Evolutionary conservation across 1,140 invertebrate genomes (phyloP), one percentile per base, ranked within the genome.

Genomic region (Hylaeus anthracinus): DNA sequence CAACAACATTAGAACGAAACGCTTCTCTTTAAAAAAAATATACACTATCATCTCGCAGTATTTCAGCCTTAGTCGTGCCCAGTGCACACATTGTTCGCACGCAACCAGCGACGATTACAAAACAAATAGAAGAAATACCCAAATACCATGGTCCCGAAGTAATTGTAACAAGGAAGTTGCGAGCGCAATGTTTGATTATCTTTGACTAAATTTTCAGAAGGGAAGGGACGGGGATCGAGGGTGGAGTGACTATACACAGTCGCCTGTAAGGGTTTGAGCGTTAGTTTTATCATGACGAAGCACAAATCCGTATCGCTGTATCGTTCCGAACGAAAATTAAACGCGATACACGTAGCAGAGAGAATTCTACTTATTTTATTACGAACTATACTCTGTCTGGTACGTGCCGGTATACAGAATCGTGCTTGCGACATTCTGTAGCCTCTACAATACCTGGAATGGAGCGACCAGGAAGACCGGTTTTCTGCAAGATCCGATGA

Each of bases 391-490:
- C 45, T 48, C 64, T 45, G 58, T 60, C 65, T 37, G 66, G 43
- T 66, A 66, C 66, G 60, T 64, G 76, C 15, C 3, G 45, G 39
- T 58, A 61, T 60, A 79, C 67, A 71, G 71, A 85, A 71, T 75
- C 61, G 71, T 86, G 85, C 80, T 86, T 72, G 41, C 83, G 70
- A 85, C 83, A 86, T 72, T 81, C 79, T 76, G 79, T 87, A 87
- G 85, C 85, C 85, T 87, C 85, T 87, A 81, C 41, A 71, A 86
- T 74, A 86, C 75, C 72, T 83, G 81, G 61, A 80, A 77, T 73
- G 63, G 69, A 69, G 56, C 60, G 72, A 67, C 81, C 81, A 67
- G 56, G 67, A 79, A 60, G 72, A 82, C 84, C 79, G 80, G 74
- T 85, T 74, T 26, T 82, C 39, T 26, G 60, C 56, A 61, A 72